These are phyloP conservation scores for Pollenia labialis DNA, from an alignment of 2,888 invertebrate species.

Conservation along the genomic window DNA sequence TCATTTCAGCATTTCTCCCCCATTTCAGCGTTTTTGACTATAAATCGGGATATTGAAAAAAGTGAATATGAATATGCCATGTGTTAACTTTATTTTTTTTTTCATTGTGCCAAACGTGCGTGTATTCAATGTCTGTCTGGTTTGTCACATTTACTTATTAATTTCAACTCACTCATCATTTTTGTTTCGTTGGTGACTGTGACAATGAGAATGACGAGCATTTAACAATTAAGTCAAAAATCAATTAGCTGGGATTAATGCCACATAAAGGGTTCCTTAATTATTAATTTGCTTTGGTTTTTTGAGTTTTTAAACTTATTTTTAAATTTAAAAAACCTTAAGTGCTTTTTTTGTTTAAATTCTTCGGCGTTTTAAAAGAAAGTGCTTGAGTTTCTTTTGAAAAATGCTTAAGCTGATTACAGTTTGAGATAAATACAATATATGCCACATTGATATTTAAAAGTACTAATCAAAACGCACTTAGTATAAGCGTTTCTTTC, in stretches of 20 bases:
- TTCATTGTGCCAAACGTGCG: background rate
- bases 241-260: slow-evolving; percentile 68
- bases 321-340: background rate
- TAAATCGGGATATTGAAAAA: background rate
- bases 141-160: no score
- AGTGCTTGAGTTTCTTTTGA: slow-evolving; percentile 13
- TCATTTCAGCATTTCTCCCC: background rate
- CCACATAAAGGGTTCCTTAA: slow-evolving; percentile 17
- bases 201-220: slow-evolving; percentile 31
- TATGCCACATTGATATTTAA: background rate
- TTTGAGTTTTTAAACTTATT: background rate
- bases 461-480: background rate
- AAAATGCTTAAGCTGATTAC: slow-evolving; percentile 44
- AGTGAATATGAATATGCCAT: background rate
- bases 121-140: background rate
- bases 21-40: background rate
- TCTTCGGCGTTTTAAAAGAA: background rate
- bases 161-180: slow-evolving; percentile 23
- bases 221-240: slow-evolving; percentile 59
- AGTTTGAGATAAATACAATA: slow-evolving; percentile 39
- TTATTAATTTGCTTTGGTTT: slow-evolving; percentile 3
- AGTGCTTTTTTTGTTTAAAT: background rate
- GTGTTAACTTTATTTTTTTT: background rate
- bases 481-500: background rate
- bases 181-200: background rate